Percentiles rank a stretch among this genome's conserved stretches.
These are phyloP conservation scores for Cyprinella venusta DNA, from an alignment of 2,797 vertebrate genomes.

Conservation along the genomic window DNA sequence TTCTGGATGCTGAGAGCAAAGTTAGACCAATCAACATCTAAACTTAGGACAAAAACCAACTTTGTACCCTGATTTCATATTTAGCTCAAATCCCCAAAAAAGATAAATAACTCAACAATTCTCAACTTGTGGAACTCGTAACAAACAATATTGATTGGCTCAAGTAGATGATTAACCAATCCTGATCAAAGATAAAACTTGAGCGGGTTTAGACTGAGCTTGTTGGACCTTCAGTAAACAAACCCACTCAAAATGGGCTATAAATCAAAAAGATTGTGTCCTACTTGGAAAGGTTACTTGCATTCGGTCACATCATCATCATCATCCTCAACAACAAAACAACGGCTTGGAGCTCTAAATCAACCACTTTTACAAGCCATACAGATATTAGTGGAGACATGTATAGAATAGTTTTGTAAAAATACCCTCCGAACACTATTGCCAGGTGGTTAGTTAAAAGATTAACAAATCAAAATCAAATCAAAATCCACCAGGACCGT, in stretches of 20 bases:
- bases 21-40: neutral
- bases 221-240: constrained; percentile 15
- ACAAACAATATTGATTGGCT: constrained; percentile 54
- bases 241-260: neutral
- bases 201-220: neutral
- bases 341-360: neutral
- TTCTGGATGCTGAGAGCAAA: neutral
- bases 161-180: constrained; percentile 56
- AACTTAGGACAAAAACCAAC: neutral
- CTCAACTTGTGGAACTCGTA: constrained; percentile 39
- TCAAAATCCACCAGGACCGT: neutral
- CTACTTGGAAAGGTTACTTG: neutral
- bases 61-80: constrained; percentile 15
- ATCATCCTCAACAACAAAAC: neutral
- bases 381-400: neutral
- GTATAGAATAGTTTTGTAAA: neutral
- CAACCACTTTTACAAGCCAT: neutral
- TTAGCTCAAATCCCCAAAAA: constrained; percentile 44
- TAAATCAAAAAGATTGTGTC: neutral
- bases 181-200: constrained; percentile 29
- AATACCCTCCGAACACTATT: neutral
- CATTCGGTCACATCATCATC: neutral
- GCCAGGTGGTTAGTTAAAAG: neutral
- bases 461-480: constrained; percentile 4
- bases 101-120: constrained; percentile 38